These are phyloP conservation scores for Limnephilus auricula DNA, from an alignment of 2,888 invertebrate genomes.

Conservation along the genomic window DNA sequence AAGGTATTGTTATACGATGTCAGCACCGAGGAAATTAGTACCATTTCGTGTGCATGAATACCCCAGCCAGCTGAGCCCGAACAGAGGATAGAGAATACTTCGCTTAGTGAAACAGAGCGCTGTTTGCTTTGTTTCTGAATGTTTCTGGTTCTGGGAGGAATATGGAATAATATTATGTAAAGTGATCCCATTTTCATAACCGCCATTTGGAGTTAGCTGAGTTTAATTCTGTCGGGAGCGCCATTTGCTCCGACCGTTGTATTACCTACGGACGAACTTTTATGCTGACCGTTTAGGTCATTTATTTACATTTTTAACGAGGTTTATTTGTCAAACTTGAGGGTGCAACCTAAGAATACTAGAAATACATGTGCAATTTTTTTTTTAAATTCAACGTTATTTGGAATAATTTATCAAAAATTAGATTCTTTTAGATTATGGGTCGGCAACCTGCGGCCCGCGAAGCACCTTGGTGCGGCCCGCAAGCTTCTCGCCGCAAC, in stretches of 20 bases:
- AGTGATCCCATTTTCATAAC: slow-evolving; percentile 22
- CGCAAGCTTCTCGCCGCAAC: too few relatives aligned
- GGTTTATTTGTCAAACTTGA: too few relatives aligned
- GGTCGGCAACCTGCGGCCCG: too few relatives aligned
- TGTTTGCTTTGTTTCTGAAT: slow-evolving; percentile 36
- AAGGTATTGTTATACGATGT: not conserved
- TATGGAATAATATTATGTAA: slow-evolving; percentile 24
- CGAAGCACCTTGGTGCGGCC: too few relatives aligned
- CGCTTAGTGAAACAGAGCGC: not conserved
- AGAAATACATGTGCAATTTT: too few relatives aligned
- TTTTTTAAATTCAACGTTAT: too few relatives aligned
- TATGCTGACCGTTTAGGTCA: not conserved
- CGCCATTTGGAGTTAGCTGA: slow-evolving; percentile 15
- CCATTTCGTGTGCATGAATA: not conserved
- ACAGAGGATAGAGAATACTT: not conserved
- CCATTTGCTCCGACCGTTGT: not conserved
- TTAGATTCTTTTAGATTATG: too few relatives aligned
- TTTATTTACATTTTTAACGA: not conserved
- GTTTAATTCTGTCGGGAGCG: slow-evolving; percentile 19
- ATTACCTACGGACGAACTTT: not conserved
- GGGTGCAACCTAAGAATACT: too few relatives aligned
- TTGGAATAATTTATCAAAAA: too few relatives aligned
- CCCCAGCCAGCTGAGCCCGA: not conserved
- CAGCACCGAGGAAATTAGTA: not conserved
- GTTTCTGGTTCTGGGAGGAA: slow-evolving; percentile 16